Evolutionary conservation across 2,113 vertebrate genomes (phyloP).

Genomic region (Chamaea fasciata): DNA sequence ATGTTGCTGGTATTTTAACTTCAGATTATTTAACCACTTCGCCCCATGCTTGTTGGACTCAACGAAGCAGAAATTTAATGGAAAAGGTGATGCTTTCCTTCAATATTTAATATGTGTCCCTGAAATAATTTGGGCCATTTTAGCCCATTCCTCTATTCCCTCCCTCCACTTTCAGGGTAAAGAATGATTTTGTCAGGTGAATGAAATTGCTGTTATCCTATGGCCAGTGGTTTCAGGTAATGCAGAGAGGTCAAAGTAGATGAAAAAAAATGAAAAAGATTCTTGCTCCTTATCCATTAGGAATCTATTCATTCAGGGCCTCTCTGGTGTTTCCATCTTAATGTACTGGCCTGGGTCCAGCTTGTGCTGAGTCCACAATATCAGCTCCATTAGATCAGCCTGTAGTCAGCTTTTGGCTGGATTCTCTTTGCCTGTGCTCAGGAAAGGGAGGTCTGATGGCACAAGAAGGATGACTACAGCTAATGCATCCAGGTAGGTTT

Average conservation of each 20-base stretch:
- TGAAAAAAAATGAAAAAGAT: not conserved
- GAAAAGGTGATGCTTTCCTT: not conserved
- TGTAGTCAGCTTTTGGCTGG: constrained; percentile 47
- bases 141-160: not conserved
- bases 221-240: not conserved
- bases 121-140: not conserved
- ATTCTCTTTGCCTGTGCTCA: not conserved
- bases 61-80: not conserved
- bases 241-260: not conserved
- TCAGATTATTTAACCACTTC: not conserved
- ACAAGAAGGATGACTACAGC: not conserved
- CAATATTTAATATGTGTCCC: not conserved
- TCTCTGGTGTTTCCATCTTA: constrained; percentile 6
- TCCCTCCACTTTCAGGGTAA: not conserved
- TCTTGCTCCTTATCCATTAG: not conserved
- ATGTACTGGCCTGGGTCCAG: constrained; percentile 10
- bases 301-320: not conserved
- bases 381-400: constrained; percentile 17
- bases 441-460: not conserved
- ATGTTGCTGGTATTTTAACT: not conserved
- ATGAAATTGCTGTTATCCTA: not conserved
- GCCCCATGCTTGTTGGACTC: not conserved
- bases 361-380: not conserved
- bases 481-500: constrained; percentile 14
- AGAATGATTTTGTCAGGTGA: not conserved